Evolutionary conservation across 2,113 vertebrate genomes (phyloP).

Genomic region (Aspidoscelis tigris): DNA sequence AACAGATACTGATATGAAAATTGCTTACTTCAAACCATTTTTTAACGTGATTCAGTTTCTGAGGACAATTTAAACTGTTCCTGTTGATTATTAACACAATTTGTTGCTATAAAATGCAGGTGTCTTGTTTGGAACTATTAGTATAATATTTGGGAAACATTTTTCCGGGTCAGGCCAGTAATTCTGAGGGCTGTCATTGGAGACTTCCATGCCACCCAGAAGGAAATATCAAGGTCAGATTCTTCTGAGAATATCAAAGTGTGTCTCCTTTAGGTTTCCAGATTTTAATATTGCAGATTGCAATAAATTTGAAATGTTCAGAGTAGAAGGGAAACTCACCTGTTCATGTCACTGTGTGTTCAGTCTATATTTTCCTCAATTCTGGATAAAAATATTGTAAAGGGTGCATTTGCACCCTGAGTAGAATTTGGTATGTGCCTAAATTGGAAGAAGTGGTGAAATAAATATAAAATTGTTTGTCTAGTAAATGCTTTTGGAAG

Average conservation of each 20-base stretch:
- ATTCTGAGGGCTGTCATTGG: background rate
- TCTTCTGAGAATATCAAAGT: background rate
- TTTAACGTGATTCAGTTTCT: background rate
- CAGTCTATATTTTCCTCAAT: background rate
- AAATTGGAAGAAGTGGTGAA: background rate
- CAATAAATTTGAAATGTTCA: background rate
- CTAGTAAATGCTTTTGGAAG: background rate
- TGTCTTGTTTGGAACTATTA: background rate
- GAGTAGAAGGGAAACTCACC: background rate
- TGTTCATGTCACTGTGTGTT: background rate
- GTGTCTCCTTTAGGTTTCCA: background rate
- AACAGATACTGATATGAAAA: conserved; percentile 2
- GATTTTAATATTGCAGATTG: background rate
- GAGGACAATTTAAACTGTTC: conserved; percentile 6
- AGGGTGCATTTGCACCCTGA: background rate
- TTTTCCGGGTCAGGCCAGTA: background rate
- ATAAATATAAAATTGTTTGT: background rate
- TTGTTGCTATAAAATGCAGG: background rate
- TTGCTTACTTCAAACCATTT: background rate
- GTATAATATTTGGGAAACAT: background rate
- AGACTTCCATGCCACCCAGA: background rate
- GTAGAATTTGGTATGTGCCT: background rate
- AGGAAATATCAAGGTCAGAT: background rate
- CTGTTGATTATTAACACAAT: background rate
- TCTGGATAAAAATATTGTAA: background rate